A percentile compares a stretch with the other conserved stretches of the same genome.
Evolutionary conservation across 1,140 invertebrate genomes (phyloP).

Genomic region (Cataglyphis hispanica): DNA sequence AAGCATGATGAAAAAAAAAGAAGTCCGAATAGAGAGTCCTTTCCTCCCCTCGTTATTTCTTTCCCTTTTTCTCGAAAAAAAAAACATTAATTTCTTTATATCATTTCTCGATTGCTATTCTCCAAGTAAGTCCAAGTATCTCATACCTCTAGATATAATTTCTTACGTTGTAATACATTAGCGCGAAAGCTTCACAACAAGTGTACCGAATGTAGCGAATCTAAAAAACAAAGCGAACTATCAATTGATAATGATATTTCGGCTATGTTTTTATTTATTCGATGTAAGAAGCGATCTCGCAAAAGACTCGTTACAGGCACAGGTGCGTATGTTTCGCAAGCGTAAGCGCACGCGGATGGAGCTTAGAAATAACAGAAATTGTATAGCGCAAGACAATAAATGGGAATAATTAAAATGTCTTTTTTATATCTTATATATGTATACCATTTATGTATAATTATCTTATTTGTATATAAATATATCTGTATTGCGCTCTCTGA

Average conservation of each 20-base stretch:
- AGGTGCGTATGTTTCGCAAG: slow-evolving; percentile 4
- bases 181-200: slow-evolving; percentile 54
- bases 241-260: slow-evolving; percentile 52
- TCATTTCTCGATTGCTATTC: slow-evolving; percentile 12
- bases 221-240: slow-evolving; percentile 25
- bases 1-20: slow-evolving; percentile 43
- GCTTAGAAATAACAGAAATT: slow-evolving; percentile 74
- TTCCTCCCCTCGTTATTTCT: background rate
- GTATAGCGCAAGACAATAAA: slow-evolving; percentile 83
- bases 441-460: background rate
- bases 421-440: background rate
- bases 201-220: slow-evolving; percentile 31
- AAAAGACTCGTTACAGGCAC: slow-evolving; percentile 50
- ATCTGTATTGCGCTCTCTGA: slow-evolving; percentile 10
- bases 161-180: slow-evolving; percentile 55
- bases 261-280: slow-evolving; percentile 72
- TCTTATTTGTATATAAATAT: background rate
- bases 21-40: slow-evolving; percentile 22
- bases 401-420: slow-evolving; percentile 78
- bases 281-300: slow-evolving; percentile 65
- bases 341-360: slow-evolving; percentile 53
- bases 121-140: slow-evolving; percentile 55
- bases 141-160: slow-evolving; percentile 43
- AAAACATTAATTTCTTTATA: slow-evolving; percentile 25
- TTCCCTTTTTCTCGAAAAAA: background rate